Evolutionary conservation across 2,797 vertebrate species (phyloP).

Genomic region (Sebastes nivosus): DNA sequence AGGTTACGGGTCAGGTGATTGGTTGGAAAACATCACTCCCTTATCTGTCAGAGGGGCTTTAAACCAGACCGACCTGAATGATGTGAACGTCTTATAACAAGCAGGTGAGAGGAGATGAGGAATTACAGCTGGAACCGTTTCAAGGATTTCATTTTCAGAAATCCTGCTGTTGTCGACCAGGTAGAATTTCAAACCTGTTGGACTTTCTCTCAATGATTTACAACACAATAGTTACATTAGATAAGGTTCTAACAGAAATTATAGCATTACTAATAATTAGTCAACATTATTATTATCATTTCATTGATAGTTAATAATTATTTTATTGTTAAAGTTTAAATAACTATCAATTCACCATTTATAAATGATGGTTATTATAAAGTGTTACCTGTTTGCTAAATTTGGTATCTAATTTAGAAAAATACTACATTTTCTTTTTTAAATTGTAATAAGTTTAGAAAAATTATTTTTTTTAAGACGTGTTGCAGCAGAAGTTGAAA

Average conservation of each 20-base stretch:
- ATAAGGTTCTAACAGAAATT: too few relatives aligned
- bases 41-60: conserved; percentile 31
- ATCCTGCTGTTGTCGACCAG: conserved; percentile 53
- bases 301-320: too few relatives aligned
- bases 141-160: conserved; percentile 61
- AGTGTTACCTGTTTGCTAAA: not conserved
- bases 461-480: not conserved
- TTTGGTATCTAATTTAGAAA: not conserved
- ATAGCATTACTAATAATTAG: too few relatives aligned
- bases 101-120: conserved; percentile 52
- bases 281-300: too few relatives aligned
- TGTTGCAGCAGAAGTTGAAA: not conserved
- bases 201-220: not conserved
- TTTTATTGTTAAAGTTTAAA: too few relatives aligned
- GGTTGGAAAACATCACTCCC: conserved; percentile 36
- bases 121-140: conserved; percentile 54
- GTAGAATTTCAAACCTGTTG: conserved; percentile 42
- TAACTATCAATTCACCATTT: too few relatives aligned
- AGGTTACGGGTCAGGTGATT: conserved; percentile 42
- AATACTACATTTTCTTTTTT: not conserved
- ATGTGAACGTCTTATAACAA: conserved; percentile 8
- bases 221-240: not conserved
- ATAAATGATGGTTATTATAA: too few relatives aligned
- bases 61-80: conserved; percentile 42
- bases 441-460: too few relatives aligned